Percentiles rank a stretch among this genome's conserved stretches.
These are phyloP conservation scores for Ailurus styani DNA, from an alignment of 2,113 vertebrate species.

Conservation along the genomic window DNA sequence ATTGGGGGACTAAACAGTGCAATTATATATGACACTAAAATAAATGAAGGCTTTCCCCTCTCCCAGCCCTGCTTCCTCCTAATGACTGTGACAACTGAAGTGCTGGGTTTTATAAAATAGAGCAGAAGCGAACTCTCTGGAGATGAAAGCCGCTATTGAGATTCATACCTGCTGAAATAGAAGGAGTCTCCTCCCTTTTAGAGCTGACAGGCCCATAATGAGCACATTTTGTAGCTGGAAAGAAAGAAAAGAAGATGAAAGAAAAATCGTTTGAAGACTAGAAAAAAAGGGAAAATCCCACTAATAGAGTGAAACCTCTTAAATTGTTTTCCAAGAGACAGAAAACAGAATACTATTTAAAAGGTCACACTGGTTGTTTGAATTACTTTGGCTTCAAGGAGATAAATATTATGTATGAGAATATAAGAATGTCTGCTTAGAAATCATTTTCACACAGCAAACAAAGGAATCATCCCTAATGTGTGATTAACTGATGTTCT, in stretches of 20 bases:
- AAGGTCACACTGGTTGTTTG: conserved; percentile 1
- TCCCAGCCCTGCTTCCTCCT: conserved; percentile 6
- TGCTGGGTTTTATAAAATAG: conserved; percentile 61
- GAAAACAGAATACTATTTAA: conserved; percentile 15
- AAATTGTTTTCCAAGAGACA: conserved; percentile 35
- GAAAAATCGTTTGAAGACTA: conserved; percentile 44
- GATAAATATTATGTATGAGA: conserved; percentile 39
- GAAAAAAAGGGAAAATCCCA: not conserved
- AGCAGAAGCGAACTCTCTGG: conserved; percentile 42
- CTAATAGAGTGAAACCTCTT: conserved; percentile 14
- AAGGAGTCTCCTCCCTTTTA: conserved; percentile 18
- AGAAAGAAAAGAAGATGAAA: conserved; percentile 66
- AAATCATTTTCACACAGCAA: not conserved
- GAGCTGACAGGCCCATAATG: not conserved
- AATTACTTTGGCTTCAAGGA: conserved; percentile 41
- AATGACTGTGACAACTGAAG: conserved; percentile 50
- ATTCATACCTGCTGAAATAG: conserved; percentile 29
- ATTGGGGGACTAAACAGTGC: conserved; percentile 59
- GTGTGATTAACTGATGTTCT: not conserved
- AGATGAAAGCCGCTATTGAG: conserved; percentile 25
- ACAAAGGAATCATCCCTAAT: conserved; percentile 33
- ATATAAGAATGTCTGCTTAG: not conserved
- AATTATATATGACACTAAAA: conserved; percentile 59
- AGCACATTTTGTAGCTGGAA: conserved; percentile 53
- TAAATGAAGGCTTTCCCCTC: conserved; percentile 61